Percentiles rank a stretch among this genome's conserved stretches.
Conservation (phyloP, 2,113 vertebrate species). For the Butorides virescens region DNA sequence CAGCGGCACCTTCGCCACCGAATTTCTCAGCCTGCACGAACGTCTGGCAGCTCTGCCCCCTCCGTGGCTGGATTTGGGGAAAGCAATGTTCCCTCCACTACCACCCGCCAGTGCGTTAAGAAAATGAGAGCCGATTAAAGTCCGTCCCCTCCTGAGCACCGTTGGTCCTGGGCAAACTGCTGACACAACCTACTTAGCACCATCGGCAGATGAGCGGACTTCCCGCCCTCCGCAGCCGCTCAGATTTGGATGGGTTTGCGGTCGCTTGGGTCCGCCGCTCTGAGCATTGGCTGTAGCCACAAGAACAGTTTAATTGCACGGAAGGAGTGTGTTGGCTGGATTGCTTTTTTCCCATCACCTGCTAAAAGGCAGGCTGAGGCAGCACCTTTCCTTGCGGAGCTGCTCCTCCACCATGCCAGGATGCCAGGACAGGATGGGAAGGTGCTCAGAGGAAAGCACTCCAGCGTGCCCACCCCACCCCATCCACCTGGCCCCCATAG, state of each 20-base stretch:
- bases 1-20: rapidly evolving
- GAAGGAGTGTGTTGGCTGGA: neutral
- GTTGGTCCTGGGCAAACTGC: neutral
- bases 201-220: neutral
- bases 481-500: neutral
- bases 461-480: neutral
- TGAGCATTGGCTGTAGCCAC: neutral
- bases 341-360: neutral
- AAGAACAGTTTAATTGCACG: neutral
- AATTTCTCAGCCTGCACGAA: neutral
- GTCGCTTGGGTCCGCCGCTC: neutral
- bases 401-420: neutral
- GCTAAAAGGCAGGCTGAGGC: neutral
- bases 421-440: neutral
- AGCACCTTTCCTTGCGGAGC: neutral
- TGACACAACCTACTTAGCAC: neutral
- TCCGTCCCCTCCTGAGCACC: neutral
- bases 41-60: neutral
- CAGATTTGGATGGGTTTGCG: neutral
- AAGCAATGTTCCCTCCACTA: neutral
- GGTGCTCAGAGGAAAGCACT: neutral
- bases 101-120: neutral
- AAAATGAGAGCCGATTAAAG: constrained; percentile 53
- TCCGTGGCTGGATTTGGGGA: rapidly evolving
- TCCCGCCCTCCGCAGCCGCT: neutral